These are phyloP conservation scores for Noctua comes DNA, from an alignment of 2,888 invertebrate genomes.

Conservation along the genomic window DNA sequence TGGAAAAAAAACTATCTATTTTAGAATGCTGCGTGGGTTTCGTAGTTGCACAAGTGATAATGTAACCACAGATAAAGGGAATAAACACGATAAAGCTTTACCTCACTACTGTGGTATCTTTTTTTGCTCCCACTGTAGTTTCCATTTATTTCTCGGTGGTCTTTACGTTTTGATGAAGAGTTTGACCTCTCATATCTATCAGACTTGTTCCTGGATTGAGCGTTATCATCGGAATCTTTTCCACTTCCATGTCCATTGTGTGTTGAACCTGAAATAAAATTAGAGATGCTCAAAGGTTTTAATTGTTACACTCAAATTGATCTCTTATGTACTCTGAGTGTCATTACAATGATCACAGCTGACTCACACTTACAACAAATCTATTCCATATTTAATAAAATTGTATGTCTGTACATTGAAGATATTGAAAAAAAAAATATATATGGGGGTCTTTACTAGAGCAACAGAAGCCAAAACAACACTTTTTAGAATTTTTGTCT, in stretches of 20 bases:
- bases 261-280: constrained; percentile 75
- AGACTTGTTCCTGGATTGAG: constrained; percentile 72
- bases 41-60: constrained; percentile 24
- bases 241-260: constrained; percentile 83
- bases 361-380: background rate
- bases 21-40: constrained; percentile 1
- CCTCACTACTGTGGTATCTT: constrained; percentile 86
- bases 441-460: no score
- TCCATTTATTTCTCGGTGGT: constrained; percentile 78
- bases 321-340: background rate
- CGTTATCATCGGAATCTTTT: constrained; percentile 81
- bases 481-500: no score
- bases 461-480: no score
- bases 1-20: background rate
- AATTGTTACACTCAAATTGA: background rate
- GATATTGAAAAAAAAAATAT: no score
- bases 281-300: constrained; percentile 5
- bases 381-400: no score
- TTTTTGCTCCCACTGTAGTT: constrained; percentile 80
- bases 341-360: constrained; percentile 1
- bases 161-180: constrained; percentile 65
- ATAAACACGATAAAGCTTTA: constrained; percentile 63
- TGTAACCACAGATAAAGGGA: constrained; percentile 49
- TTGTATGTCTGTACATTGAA: no score
- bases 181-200: constrained; percentile 70